phyloP scores from a whole-genome alignment of 1,140 invertebrate species.

The Cotesia vestalis region DNA sequence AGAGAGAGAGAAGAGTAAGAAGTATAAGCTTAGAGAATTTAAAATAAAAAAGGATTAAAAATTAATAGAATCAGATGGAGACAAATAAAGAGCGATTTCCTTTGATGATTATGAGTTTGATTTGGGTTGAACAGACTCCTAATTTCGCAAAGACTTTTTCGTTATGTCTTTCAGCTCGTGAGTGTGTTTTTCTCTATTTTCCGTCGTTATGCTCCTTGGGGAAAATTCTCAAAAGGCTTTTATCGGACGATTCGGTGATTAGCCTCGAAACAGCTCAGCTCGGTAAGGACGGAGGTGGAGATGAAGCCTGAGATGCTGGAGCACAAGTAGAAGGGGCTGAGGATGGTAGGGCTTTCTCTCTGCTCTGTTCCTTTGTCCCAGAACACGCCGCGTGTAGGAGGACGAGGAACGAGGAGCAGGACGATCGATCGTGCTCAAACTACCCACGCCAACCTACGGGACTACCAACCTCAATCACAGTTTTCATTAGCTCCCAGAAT shows the following conservation, averaged over 20 bases:
- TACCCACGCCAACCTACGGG: conserved; percentile 34
- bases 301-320: no score
- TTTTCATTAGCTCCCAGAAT: conserved; percentile 56
- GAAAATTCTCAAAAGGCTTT: conserved; percentile 38
- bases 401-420: no score
- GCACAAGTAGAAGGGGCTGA: background rate
- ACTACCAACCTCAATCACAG: conserved; percentile 50
- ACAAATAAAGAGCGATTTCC: conserved; percentile 27
- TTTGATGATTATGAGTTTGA: conserved; percentile 30
- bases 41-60: conserved; percentile 44
- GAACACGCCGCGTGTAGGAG: conserved; percentile 35
- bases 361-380: conserved; percentile 42
- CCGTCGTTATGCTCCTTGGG: conserved; percentile 1
- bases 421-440: conserved; percentile 47
- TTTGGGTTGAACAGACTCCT: conserved; percentile 25
- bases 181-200: conserved; percentile 21
- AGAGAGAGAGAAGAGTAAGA: conserved; percentile 12
- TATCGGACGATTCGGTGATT: conserved; percentile 47
- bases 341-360: conserved; percentile 29
- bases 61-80: conserved; percentile 40
- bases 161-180: conserved; percentile 22
- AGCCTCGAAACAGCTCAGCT: conserved; percentile 48
- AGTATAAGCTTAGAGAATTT: conserved; percentile 48
- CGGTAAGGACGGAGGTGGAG: conserved; percentile 8
- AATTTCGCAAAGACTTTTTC: conserved; percentile 31